phyloP scores from a whole-genome alignment of 2,113 vertebrate species.

The Tupaia chinensis region DNA sequence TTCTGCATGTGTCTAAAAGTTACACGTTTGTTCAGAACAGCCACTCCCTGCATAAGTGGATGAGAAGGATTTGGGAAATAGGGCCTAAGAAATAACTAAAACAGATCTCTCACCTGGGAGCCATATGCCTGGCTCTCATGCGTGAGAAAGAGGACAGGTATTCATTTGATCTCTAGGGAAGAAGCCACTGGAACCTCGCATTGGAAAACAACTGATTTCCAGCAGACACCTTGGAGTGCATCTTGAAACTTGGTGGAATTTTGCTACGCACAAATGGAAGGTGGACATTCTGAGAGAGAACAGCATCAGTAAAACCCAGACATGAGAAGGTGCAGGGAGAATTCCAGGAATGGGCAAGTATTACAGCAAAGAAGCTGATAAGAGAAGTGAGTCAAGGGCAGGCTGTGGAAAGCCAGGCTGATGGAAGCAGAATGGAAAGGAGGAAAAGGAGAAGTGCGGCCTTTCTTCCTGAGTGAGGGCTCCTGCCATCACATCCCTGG shows the following conservation, averaged over 20 bases:
- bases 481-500: neutral
- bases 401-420: neutral
- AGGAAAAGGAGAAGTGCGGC: neutral
- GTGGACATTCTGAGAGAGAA: neutral
- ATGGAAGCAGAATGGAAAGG: neutral
- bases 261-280: neutral
- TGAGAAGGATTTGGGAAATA: constrained; percentile 50
- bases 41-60: too few species aligned
- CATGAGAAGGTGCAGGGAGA: neutral
- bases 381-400: neutral
- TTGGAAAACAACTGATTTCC: too few species aligned
- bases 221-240: too few species aligned
- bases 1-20: too few species aligned
- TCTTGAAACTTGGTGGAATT: neutral
- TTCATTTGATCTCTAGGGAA: too few species aligned
- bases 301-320: neutral
- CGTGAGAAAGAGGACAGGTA: too few species aligned
- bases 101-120: constrained; percentile 34
- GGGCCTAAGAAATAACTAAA: constrained; percentile 44
- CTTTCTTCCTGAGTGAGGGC: neutral
- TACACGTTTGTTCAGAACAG: too few species aligned
- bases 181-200: too few species aligned
- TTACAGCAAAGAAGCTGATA: fast-evolving
- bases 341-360: fast-evolving
- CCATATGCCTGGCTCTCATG: constrained; percentile 50